Evolutionary conservation across 2,888 invertebrate species (phyloP), one percentile per base, ranked within the genome.

Genomic region (Leptodirus hochenwartii): DNA sequence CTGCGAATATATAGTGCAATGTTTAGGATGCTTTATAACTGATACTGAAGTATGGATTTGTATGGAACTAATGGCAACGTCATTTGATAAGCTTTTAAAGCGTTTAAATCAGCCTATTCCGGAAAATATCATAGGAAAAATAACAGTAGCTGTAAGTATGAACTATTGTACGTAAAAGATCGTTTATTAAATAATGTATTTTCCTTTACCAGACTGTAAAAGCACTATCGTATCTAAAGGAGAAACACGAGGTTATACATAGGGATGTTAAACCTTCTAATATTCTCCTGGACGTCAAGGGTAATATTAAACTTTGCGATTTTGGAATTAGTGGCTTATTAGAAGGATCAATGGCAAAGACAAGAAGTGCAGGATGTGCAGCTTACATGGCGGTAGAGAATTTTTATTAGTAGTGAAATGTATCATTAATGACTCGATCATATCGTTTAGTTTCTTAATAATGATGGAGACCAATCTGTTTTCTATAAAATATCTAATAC

Each of bases 1-100:
- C 57, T 96, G 95, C 58, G 82, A 81, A 20, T 93, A 81, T 59
- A 98, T 98, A 43, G 96, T 98, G 43, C 75, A 88, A 52, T 98
- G 95, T 55, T 68, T 90, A 47, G 98, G 98, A 23, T 95, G 91
- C 60, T 95, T 98, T 59, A 91, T 98, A 31, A 91, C 88, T 1
- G 87, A 88, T 51, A 80, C 87, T 2, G 93, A 96, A 55, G 95
- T 98, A 1, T 96, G 96, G 91, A 96, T 99, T 50, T 98, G 96
- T 54, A 99, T 98, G 98, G 98, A 98, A 60, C 65, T 96, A 41
- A 98, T 99, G 98, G 80, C 90, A 9, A 91, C 93, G 12, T 98
- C 98, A 59, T 81, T 98, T 51, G 98, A 98, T 55, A 96, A 96
- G 61, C 61, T 99, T 47, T 64, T 95, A 36, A 90, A 88, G 56